Percentiles rank a stretch among this genome's conserved stretches.
Evolutionary conservation across 2,113 vertebrate genomes (phyloP).

Genomic region (Centropus unirufus): DNA sequence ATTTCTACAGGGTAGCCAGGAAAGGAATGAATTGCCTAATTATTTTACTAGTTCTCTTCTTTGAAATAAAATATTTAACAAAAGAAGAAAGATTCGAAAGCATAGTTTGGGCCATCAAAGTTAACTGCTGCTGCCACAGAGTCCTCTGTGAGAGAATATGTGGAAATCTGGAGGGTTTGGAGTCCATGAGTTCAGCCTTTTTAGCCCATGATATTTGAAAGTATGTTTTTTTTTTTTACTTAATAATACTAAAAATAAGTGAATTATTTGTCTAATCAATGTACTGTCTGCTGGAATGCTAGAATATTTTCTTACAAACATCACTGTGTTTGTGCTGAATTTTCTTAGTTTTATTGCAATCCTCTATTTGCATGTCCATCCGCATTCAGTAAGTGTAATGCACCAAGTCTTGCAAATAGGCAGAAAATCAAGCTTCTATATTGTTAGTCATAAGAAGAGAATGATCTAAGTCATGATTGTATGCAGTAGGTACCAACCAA

Average conservation of each 20-base stretch:
- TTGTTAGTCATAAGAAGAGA: not conserved
- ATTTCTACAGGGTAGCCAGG: conserved; percentile 19
- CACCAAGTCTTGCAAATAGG: not conserved
- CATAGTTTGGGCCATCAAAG: not conserved
- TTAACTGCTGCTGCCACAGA: conserved; percentile 12
- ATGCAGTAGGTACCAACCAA: not conserved
- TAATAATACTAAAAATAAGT: not conserved
- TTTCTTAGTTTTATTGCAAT: not conserved
- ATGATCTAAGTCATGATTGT: not conserved
- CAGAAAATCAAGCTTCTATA: not conserved
- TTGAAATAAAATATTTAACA: conserved; percentile 36
- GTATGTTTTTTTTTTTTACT: not conserved
- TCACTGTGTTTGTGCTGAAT: not conserved
- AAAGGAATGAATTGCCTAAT: conserved; percentile 38
- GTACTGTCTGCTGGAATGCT: not conserved
- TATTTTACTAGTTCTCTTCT: conserved; percentile 38
- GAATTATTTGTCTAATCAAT: not conserved
- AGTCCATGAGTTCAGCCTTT: not conserved
- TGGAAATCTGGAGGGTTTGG: not conserved
- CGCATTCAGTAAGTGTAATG: not conserved
- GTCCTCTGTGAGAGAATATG: not conserved
- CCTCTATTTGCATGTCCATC: not conserved
- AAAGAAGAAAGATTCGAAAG: conserved; percentile 25
- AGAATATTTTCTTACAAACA: not conserved
- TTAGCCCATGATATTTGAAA: not conserved